Percentiles rank a stretch among this genome's conserved stretches.
Evolutionary conservation across 2,888 invertebrate species (phyloP).

Genomic region (Drosophila maculinotata): DNA sequence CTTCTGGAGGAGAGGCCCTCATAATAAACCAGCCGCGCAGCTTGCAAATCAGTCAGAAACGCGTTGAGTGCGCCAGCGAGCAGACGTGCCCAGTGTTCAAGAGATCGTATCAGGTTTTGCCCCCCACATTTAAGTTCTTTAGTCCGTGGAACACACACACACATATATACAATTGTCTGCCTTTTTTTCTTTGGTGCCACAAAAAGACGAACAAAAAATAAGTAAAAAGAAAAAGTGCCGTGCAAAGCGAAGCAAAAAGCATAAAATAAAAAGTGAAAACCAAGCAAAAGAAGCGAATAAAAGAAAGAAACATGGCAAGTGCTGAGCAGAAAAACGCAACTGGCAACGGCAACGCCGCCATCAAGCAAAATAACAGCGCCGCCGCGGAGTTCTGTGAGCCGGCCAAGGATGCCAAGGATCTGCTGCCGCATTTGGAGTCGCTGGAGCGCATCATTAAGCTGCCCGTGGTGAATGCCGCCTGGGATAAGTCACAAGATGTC

Average conservation of each 20-base stretch:
- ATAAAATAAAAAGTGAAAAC: slow-evolving; percentile 58
- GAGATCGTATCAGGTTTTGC: slow-evolving; percentile 24
- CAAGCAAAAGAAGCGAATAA: slow-evolving; percentile 37
- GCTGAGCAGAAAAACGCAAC: slow-evolving; percentile 70
- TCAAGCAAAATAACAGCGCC: slow-evolving; percentile 44
- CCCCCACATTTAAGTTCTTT: slow-evolving; percentile 47
- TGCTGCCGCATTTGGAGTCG: slow-evolving; percentile 86
- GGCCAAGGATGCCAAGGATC: slow-evolving; percentile 82
- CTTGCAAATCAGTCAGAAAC: slow-evolving; percentile 76
- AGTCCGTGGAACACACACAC: slow-evolving; percentile 42
- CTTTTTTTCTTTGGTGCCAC: slow-evolving; percentile 59
- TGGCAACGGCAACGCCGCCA: slow-evolving; percentile 46
- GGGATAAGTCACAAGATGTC: slow-evolving; percentile 86
- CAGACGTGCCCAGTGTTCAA: slow-evolving; percentile 63
- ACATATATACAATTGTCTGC: slow-evolving; percentile 32
- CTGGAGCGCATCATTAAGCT: slow-evolving; percentile 87
- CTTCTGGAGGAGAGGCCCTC: slow-evolving; percentile 58
- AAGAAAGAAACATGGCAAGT: slow-evolving; percentile 70
- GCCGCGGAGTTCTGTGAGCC: slow-evolving; percentile 31
- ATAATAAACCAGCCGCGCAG: slow-evolving; percentile 78
- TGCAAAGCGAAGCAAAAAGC: slow-evolving; percentile 67
- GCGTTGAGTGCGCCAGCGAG: slow-evolving; percentile 68
- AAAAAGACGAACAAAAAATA: slow-evolving; percentile 43
- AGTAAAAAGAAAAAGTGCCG: slow-evolving; percentile 68
- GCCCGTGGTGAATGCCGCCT: slow-evolving; percentile 87